A percentile compares a stretch with the other conserved stretches of the same genome.
Conservation (phyloP, 2,888 invertebrate species). For the Corbicula japonica region DNA sequence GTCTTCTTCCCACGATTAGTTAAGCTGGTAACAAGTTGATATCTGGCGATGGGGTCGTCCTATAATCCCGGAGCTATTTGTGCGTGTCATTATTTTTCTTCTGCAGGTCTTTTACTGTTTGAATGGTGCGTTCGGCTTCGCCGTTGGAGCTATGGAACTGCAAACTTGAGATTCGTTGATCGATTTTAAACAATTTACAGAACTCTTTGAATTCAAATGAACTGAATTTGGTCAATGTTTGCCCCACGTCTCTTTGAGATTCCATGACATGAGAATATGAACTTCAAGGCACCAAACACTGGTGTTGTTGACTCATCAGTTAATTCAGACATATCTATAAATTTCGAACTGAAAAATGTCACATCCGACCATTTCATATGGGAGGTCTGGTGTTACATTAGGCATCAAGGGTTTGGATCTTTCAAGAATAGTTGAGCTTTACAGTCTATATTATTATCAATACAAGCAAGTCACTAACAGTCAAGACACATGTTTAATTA, state of each 20-base stretch:
- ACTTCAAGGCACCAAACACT: conserved; percentile 48
- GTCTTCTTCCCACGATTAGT: conserved; percentile 18
- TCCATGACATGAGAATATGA: conserved; percentile 36
- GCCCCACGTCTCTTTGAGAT: conserved; percentile 26
- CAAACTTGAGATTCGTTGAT: conserved; percentile 34
- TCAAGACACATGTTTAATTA: too few species aligned
- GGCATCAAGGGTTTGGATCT: conserved; percentile 47
- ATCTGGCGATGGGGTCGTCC: conserved; percentile 43
- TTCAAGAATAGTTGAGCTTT: too few species aligned
- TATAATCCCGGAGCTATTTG: conserved; percentile 38
- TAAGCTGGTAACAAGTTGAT: conserved; percentile 34
- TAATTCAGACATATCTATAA: conserved; percentile 53
- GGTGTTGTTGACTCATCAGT: conserved; percentile 25
- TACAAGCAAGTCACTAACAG: too few species aligned
- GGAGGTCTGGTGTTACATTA: conserved; percentile 53
- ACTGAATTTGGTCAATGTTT: conserved; percentile 48
- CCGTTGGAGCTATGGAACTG: conserved; percentile 37
- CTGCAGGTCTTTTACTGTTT: conserved; percentile 50
- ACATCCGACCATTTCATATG: conserved; percentile 56
- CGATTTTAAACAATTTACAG: conserved; percentile 23
- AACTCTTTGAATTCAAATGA: conserved; percentile 36
- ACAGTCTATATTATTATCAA: too few species aligned
- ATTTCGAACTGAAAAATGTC: conserved; percentile 57
- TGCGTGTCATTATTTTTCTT: conserved; percentile 44
- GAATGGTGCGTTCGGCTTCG: conserved; percentile 46